Evolutionary conservation across 1,140 invertebrate genomes (phyloP), one percentile per base, ranked within the genome.

Genomic region (Euglossa dilemma): DNA sequence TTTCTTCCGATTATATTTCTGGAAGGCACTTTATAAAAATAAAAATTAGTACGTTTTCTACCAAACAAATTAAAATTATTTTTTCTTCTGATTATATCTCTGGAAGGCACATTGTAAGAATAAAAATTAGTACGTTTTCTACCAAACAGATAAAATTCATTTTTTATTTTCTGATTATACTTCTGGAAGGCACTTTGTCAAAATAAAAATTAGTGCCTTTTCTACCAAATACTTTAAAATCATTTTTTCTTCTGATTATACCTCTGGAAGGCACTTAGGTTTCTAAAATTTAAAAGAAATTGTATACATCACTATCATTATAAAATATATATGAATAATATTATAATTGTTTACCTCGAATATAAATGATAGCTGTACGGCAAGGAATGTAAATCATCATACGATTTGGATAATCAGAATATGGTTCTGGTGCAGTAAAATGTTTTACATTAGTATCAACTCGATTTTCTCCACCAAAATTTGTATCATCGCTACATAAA

Each of bases 401-500:
- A 75, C 95, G 96, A 90, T 97, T 92, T 56, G 94, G 93, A 84
- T 96, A 94, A 36, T 95, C 95, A 77, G 95, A 95, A 93, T 95
- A 97, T 2, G 95, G 94, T 87, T 97, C 96, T 14, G 95, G 93
- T 83, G 94, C 93, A 2, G 98, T 97, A 80, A 96, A 95, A 94
- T 96, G 97, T 76, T 95, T 93, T 28, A 97, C 95, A 80, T 92
- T 96, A 54, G 94, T 95, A 92, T 98, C 97, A n/a, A 99, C 92
- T 66, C 98, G 95, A 85, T 95, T 95, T 91, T 97, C 96, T 1
- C 98, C 98, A 43, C 97, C 97, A 95, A 97, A 99, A 85, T 96
- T 90, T 72, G 95, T 92, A 90, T 96, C 95, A 94, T 99, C 98
- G 6, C 97, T 96, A 89, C 97, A 97, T n/a, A 99, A 94, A 57